Base-by-base conservation (phyloP, 2,888 invertebrate species). In the Aspidiotus destructor region DNA sequence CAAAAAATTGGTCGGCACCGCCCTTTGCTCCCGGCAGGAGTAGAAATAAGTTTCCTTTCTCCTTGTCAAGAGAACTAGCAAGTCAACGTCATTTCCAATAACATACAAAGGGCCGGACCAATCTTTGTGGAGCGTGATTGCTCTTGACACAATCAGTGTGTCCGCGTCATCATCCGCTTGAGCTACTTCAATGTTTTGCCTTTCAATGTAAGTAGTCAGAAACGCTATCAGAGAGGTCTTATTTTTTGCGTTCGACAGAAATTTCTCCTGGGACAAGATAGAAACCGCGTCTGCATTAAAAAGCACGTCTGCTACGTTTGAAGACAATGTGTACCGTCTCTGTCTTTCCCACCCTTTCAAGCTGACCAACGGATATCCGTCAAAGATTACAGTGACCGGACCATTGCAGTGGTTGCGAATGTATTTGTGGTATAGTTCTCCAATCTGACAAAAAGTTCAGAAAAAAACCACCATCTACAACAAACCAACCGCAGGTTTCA, bases 381-480 rank as follows among this genome's bases (percentile, higher is more conserved):
- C 28, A 28, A 28, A 28, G 41, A 40, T 41, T 10, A 53, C 48
- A 48, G 42, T 15, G 7, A 70, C 41, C 11, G 13, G 7, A n/a
- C 13, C n/a, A 2, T 3, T 13, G 8, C 15, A 70, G 53, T 9
- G 9, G 16, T 54, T 16, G 11, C 10, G 13, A 0, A 70, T 16
- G 13, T 65, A 70, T 8, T 1, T 41, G 7, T 40, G 6, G 15
- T 69, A 69, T 13, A 8, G 7, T 8, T 64, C 17, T 8, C 41
- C n/a, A 7, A 69, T 57, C 8, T 41, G 40, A 8, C 16, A 8
- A n/a, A 57, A 64, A 10, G 16, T 64, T 3, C 16, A 70, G 17
- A 13, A 70, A 53, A 11, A 67, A 75, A 72, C 75, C 74, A 28
- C 75, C 75, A 70, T 75, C 76, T 13, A 75, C 67, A 8, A 74